Evolutionary conservation across 2,888 invertebrate species (phyloP), one percentile per base, ranked within the genome.

Genomic region (Euzetes globulus): DNA sequence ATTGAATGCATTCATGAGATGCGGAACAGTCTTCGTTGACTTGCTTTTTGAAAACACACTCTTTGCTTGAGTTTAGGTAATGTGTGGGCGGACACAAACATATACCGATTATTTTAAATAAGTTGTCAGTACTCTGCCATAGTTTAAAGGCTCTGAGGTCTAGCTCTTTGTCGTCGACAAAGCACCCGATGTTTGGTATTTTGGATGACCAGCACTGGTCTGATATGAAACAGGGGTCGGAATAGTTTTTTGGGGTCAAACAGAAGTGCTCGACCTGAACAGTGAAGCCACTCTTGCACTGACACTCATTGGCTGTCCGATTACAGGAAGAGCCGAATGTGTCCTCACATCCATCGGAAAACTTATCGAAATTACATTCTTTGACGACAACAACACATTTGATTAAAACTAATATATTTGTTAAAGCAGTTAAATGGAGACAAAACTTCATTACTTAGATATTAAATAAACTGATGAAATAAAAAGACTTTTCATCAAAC

Each of bases 161-260:
- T 63, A 63, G 1, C 15, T 63, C 63, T 15, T 33, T 29, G n/a
- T 63, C 63, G 5, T 63, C 63, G 17, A 33, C 17, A 27, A 33
- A 63, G 33, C 63, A 63, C 33, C 63, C 63, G 63, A 63, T 63
- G 33, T 63, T 63, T 29, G 33, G 33, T 5, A 63, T 33, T 33
- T 29, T 9, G 1, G 55, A 13, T 2, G 55, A 5, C 55, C 22
- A 6, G 29, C 63, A 63, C n/a, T 63, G 63, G 27, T 63, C 33
- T 4, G 63, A 33, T 9, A 63, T 11, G n/a, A 33, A 33, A 63
- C 63, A 63, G 4, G 63, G 29, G 1, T 63, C 63, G 29, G 63
- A 63, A 29, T n/a, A 33, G 63, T 63, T 63, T 63, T 63, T 63
- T 7, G 63, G 63, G 11, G 63, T 1, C n/a, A 63, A 63, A 63